Conservation (phyloP, 2,797 vertebrate species). For the Mareca strepera region DNA sequence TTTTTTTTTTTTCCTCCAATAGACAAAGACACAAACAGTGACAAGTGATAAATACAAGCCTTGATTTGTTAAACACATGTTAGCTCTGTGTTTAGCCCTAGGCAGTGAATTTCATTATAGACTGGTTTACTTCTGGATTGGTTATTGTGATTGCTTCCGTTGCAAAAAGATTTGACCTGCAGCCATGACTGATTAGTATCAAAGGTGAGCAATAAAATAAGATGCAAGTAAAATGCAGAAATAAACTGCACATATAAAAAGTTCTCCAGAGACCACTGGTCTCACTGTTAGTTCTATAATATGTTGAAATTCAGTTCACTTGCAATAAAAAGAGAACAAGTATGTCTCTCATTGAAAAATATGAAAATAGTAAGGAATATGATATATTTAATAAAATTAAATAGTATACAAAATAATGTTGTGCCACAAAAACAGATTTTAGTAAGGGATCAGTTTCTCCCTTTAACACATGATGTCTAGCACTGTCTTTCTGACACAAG, state of each 20-base stretch:
- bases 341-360: not conserved
- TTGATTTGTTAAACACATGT: constrained; percentile 86
- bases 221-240: constrained; percentile 78
- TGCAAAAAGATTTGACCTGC: constrained; percentile 33
- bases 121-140: constrained; percentile 78
- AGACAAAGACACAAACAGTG: constrained; percentile 71
- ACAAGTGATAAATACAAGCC: constrained; percentile 81
- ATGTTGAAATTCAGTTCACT: constrained; percentile 68
- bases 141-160: constrained; percentile 53
- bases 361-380: not conserved
- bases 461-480: not conserved
- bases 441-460: not conserved
- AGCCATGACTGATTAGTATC: constrained; percentile 82
- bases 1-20: constrained; percentile 16
- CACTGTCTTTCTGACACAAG: not conserved
- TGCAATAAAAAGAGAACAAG: not conserved
- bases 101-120: constrained; percentile 85
- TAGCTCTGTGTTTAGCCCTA: constrained; percentile 82
- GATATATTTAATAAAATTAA: not conserved
- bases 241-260: constrained; percentile 76
- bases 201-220: constrained; percentile 84
- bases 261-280: constrained; percentile 80
- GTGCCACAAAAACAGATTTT: not conserved
- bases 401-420: not conserved
- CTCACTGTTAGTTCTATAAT: constrained; percentile 61